Evolutionary conservation across 2,888 invertebrate genomes (phyloP), one percentile per base, ranked within the genome.

Genomic region (Diplazon laetatorius): DNA sequence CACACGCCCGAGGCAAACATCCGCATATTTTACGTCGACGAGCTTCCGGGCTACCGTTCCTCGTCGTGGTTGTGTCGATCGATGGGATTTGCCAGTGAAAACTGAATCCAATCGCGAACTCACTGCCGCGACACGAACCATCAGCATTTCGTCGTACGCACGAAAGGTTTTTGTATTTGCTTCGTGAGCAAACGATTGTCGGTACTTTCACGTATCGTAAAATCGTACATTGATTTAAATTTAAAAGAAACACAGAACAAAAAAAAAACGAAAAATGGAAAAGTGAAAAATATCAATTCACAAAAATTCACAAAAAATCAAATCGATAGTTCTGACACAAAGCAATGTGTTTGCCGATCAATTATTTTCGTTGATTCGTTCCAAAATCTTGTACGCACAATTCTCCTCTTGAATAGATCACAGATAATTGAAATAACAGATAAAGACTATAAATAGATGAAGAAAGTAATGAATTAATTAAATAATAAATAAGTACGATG

Each of bases 51-150:
- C 35, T 12, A 5, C 18, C 59, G 20, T 12, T 35, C 25, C 30
- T 9, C 2, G 2, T 37, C 48, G 35, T 39, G n/a, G n/a, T n/a
- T n/a, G n/a, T 20, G 55, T 59, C 57, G 62, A 62, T 20, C 39
- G 30, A 71, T 52, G 30, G 52, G 62, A 52, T 50, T 20, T 71
- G 62, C 62, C 62, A 39, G 60, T 39, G 20, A 18, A 25, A 63
- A 35, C 50, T 44, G 62, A 71, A 71, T 71, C 62, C 46, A 69
- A 69, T 69, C 69, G 30, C 52, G 62, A 52, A 50, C 55, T n/a
- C n/a, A n/a, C n/a, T 42, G 18, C 30, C 22, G 62, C 22, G 18
- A 20, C 22, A 25, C 37, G 12, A 44, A n/a, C 20, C 30, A 37
- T 46, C 57, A 14, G 59, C 46, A 37, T 48, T 22, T 10, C 5